Evolutionary conservation across 2,113 vertebrate genomes (phyloP).

Genomic region (Hydropotes inermis): DNA sequence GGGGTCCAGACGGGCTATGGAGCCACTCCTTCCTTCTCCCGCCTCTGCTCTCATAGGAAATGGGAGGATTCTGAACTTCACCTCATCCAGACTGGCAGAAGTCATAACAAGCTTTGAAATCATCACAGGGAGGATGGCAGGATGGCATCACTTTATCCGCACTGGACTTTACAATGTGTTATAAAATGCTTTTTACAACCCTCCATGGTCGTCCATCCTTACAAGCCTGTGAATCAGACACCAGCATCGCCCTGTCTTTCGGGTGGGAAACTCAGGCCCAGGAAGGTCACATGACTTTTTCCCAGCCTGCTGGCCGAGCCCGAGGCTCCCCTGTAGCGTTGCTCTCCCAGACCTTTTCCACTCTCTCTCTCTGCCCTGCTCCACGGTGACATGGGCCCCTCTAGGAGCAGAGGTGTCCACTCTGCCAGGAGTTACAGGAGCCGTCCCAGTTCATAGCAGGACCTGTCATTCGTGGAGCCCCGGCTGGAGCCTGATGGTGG

Average conservation of each 20-base stretch:
- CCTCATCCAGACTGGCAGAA: neutral
- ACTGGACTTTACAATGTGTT: neutral
- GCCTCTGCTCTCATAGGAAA: neutral
- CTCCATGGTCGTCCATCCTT: neutral
- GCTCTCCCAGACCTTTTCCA: neutral
- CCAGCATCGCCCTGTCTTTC: accelerated
- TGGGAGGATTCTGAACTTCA: neutral
- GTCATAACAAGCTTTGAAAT: neutral
- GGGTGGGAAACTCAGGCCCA: neutral
- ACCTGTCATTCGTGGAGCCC: neutral
- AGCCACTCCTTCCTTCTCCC: neutral
- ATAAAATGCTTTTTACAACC: neutral
- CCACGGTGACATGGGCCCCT: neutral
- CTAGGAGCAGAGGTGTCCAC: too few species aligned
- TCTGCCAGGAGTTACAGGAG: neutral
- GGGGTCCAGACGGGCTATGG: neutral
- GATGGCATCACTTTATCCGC: too few species aligned
- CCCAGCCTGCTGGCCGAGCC: neutral
- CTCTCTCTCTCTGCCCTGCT: neutral
- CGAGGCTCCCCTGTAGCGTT: accelerated
- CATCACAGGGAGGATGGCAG: neutral
- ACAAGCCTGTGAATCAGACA: neutral
- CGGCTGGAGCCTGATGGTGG: neutral
- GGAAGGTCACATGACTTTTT: neutral
- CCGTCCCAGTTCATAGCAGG: neutral